Evolutionary conservation across 1,140 invertebrate species (phyloP), one percentile per base, ranked within the genome.

Genomic region (Zaprionus lachaisei): DNA sequence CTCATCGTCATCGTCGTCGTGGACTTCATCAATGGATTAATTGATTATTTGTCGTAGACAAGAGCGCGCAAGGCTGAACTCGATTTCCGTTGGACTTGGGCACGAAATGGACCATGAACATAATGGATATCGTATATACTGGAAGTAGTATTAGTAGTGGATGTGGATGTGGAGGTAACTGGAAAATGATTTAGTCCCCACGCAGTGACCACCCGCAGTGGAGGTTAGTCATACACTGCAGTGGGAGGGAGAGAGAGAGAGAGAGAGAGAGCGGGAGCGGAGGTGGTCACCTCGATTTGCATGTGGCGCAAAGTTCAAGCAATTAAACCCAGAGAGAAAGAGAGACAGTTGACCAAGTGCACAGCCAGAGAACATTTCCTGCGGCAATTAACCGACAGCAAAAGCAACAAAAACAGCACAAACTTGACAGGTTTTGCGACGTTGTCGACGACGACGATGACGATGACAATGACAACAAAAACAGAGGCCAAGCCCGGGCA

Each of bases 11-110:
- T 9, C 31, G 31, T 34, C 80, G 85, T 90, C 85, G 79, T 85
- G 86, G 83, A 83, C 83, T 86, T 76, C 80, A 86, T 80, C 80
- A 85, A 80, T 81, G 85, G 89, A 91, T 91, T 91, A 91, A 91
- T 91, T 91, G 89, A 91, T 91, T 91, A 91, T 91, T 91, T 89
- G 89, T 87, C 80, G 72, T 64, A 75, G 76, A 72, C 71, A 62
- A 62, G 51, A 63, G 62, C 77, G 49, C 49, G 66, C 65, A 51
- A 69, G 56, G 62, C 62, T 63, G 68, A 67, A 76, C 54, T 67
- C 72, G 57, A 61, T 71, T 76, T 74, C 66, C 72, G 79, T 65
- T 79, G 64, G 58, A 66, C 67, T 55, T 60, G 62, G 49, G 7
- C 62, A 72, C 58, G 55, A 72, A 72, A 44, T 47, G 54, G 74